A percentile compares a stretch with the other conserved stretches of the same genome.
Conservation (phyloP, 1,140 invertebrate species). For the Gonioctena quinquepunctata region DNA sequence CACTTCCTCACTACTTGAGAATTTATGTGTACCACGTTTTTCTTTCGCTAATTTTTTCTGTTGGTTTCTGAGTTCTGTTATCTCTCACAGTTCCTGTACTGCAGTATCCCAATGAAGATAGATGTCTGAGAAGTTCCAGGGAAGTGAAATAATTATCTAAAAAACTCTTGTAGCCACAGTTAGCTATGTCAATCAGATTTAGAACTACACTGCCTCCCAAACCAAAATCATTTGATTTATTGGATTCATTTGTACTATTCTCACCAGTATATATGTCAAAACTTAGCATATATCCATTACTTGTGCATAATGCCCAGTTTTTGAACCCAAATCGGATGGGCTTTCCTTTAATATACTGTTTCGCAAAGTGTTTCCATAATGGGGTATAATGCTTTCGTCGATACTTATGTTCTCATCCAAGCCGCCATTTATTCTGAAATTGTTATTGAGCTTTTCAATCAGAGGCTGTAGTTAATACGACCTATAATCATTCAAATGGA, state of each 20-base stretch:
- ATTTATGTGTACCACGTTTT: background rate
- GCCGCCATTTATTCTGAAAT: slow-evolving; percentile 31
- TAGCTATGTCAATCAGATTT: background rate
- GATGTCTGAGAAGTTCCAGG: slow-evolving; percentile 13
- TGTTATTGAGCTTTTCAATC: slow-evolving; percentile 27
- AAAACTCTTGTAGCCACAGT: slow-evolving; percentile 25
- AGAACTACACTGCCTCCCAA: slow-evolving; percentile 27
- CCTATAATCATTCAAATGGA: slow-evolving; percentile 29
- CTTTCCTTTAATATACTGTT: background rate
- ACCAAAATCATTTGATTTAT: slow-evolving; percentile 18
- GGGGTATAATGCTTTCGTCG: slow-evolving; percentile 34
- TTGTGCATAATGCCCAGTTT: slow-evolving; percentile 7
- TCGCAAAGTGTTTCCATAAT: slow-evolving; percentile 20
- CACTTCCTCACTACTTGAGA: background rate
- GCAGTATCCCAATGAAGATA: slow-evolving; percentile 13
- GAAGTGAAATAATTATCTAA: slow-evolving; percentile 27
- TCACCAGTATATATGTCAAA: slow-evolving; percentile 16
- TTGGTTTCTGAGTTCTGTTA: slow-evolving; percentile 19
- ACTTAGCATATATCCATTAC: background rate
- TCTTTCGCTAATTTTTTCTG: slow-evolving; percentile 12
- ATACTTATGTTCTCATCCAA: slow-evolving; percentile 26
- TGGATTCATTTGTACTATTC: slow-evolving; percentile 10
- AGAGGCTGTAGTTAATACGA: background rate
- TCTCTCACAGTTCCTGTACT: slow-evolving; percentile 22
- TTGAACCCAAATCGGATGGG: slow-evolving; percentile 36